Evolutionary conservation across 2,888 invertebrate species (phyloP), one percentile per base, ranked within the genome.

Genomic region (Sarcophaga variegata): DNA sequence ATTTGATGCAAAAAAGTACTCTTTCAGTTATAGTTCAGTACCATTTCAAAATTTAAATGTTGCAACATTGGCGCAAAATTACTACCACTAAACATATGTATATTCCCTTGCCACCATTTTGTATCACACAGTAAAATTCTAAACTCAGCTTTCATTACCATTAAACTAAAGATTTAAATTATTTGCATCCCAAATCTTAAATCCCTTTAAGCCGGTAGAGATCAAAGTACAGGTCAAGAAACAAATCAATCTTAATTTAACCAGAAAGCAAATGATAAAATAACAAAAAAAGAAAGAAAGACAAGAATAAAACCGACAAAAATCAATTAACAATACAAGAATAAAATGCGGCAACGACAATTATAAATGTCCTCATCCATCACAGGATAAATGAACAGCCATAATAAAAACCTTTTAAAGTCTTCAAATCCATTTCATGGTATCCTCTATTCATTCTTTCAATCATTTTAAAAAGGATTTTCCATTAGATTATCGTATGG

Each of bases 281-380:
- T 37, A 20, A 37, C 6, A 37, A 6, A 6, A 37, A 37, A 37
- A 8, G 1, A 6, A 37, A 37, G 37, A 37, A 37, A 37, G 37
- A 37, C 10, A 37, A 37, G 8, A 37, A 37, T 8, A 37, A 37
- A 37, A 37, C 37, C 37, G 37, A 59, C 14, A 66, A 81, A 81
- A 67, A 81, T 81, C 74, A 81, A 74, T 81, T 75, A 81, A 69
- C 60, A 62, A 81, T 62, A 62, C 81, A 6, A 10, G 4, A 75
- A 62, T 14, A 25, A 81, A 75, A 81, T 37, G 47, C 67, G 45
- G 27, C 60, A 75, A 69, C 47, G 74, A 63, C 20, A 69, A 69
- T 45, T 45, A 17, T 74, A 81, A 81, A 81, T 81, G 81, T 69
- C 81, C 74, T 81, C 69, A 75, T 75, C 62, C 81, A 67, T 81